A percentile compares a stretch with the other conserved stretches of the same genome.
phyloP scores from a whole-genome alignment of 2,113 vertebrate genomes.

The Chamaea fasciata region DNA sequence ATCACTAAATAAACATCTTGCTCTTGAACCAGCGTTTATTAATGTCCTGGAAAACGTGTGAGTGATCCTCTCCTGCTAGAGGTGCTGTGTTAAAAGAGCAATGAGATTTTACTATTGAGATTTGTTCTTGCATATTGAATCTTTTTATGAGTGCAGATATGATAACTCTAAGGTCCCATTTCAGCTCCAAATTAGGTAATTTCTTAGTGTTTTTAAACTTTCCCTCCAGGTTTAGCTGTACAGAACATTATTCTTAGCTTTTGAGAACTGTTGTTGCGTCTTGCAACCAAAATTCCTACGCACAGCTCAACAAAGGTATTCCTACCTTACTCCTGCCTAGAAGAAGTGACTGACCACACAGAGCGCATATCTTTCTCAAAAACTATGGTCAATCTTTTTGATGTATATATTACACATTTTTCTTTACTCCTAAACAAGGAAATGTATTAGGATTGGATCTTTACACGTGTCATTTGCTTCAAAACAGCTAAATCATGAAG shows the following conservation, averaged over 20 bases:
- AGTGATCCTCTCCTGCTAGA: neutral
- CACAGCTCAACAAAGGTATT: neutral
- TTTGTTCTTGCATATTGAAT: neutral
- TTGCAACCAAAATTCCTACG: neutral
- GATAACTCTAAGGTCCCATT: neutral
- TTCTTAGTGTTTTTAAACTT: neutral
- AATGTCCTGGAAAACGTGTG: neutral
- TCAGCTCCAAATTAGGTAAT: neutral
- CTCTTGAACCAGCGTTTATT: neutral
- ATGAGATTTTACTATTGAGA: neutral
- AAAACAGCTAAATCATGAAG: neutral
- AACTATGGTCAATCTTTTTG: neutral
- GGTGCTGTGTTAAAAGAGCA: neutral
- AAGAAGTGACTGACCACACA: neutral
- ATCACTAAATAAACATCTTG: neutral
- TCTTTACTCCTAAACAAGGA: neutral
- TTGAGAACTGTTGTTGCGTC: neutral
- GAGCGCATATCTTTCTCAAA: neutral
- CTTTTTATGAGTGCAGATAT: neutral
- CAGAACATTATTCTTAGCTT: neutral
- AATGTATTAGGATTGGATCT: neutral
- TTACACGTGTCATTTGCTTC: neutral
- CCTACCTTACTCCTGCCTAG: neutral
- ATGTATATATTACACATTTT: neutral
- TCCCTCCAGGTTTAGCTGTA: neutral